These are phyloP conservation scores for Pelmatolapia mariae DNA, from an alignment of 2,113 vertebrate genomes.

Conservation along the genomic window DNA sequence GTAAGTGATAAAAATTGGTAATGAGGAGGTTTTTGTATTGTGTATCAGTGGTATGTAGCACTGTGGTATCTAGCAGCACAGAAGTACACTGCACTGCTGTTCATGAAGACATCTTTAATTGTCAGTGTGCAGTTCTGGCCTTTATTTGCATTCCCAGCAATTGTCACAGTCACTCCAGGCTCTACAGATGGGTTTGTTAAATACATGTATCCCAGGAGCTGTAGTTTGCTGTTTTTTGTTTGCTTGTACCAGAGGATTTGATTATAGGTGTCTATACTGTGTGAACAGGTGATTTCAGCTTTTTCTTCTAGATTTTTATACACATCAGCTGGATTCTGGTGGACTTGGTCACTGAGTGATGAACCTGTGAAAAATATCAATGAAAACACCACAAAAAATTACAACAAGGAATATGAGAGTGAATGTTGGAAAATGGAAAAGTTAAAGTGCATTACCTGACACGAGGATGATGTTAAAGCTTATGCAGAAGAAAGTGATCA, in stretches of 20 bases:
- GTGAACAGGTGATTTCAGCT: background rate
- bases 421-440: background rate
- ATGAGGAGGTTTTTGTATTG: conserved; percentile 13
- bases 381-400: background rate
- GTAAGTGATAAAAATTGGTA: background rate
- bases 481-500: background rate
- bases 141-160: background rate
- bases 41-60: background rate
- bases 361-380: background rate
- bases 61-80: background rate
- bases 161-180: background rate
- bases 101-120: background rate
- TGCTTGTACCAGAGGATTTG: background rate
- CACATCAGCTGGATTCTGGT: background rate
- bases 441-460: conserved; percentile 5
- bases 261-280: background rate
- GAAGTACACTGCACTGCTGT: conserved; percentile 24
- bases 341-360: background rate
- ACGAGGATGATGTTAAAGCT: background rate
- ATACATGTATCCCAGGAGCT: accelerated
- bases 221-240: accelerated
- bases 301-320: accelerated
- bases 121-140: background rate
- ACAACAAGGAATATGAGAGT: background rate
- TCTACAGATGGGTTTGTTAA: accelerated